Evolutionary conservation across 2,113 vertebrate species (phyloP).

Genomic region (Rhea americana): DNA sequence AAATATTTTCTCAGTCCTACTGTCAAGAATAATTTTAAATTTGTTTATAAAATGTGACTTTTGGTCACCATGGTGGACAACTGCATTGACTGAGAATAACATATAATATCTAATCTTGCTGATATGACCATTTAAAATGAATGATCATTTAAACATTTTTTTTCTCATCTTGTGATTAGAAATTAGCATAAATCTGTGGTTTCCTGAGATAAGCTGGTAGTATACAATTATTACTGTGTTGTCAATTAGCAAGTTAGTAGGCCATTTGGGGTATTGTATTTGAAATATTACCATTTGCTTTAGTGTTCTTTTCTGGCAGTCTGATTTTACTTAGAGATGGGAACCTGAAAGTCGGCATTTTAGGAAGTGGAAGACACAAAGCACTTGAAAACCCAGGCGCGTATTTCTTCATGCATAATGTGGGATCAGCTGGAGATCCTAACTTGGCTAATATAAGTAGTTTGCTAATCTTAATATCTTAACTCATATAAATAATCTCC

Average conservation of each 20-base stretch:
- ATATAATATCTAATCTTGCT: constrained; percentile 22
- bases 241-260: neutral
- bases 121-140: constrained; percentile 27
- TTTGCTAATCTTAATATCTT: neutral
- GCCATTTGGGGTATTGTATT: neutral
- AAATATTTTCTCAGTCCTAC: neutral
- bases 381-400: neutral
- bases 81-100: neutral
- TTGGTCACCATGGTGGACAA: neutral
- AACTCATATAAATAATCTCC: neutral
- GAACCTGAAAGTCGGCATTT: neutral
- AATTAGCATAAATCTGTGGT: neutral
- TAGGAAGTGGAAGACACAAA: neutral
- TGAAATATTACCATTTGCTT: neutral
- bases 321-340: neutral
- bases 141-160: constrained; percentile 34
- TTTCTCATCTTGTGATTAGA: constrained; percentile 22
- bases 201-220: constrained; percentile 18
- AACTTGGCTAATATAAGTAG: neutral
- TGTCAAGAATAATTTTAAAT: neutral
- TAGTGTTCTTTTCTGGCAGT: neutral
- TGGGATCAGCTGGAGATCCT: neutral
- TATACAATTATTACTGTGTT: neutral
- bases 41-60: neutral
- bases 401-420: neutral